phyloP scores from a whole-genome alignment of 2,113 vertebrate species.

The Vanacampus margaritifer region DNA sequence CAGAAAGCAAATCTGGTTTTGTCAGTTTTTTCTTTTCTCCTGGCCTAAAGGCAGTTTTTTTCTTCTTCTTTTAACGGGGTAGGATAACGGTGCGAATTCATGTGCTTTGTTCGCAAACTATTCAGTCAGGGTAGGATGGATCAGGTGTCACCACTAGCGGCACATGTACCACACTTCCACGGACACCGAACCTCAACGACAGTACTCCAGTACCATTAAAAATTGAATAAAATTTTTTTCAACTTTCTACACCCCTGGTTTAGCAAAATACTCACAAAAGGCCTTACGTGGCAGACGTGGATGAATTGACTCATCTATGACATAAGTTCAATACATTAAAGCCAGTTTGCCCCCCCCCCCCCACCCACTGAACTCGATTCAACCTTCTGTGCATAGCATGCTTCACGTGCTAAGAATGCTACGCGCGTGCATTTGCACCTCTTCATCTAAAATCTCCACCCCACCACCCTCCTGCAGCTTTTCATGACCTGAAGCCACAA shows the following conservation, averaged over 20 bases:
- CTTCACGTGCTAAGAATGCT: background rate
- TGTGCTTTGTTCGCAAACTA: constrained; percentile 37
- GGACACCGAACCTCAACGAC: too few relatives aligned
- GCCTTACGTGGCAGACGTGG: too few relatives aligned
- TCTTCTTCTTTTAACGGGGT: constrained; percentile 52
- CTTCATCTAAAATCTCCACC: background rate
- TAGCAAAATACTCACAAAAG: too few relatives aligned
- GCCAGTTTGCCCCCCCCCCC: too few relatives aligned
- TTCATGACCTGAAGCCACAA: background rate
- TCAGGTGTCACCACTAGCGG: background rate
- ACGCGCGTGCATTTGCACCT: too few relatives aligned
- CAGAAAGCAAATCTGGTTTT: constrained; percentile 59
- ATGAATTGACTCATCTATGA: background rate
- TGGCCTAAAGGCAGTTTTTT: constrained; percentile 61
- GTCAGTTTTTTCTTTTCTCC: constrained; percentile 41
- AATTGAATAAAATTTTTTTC: too few relatives aligned
- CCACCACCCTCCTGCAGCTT: background rate
- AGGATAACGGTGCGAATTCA: constrained; percentile 54
- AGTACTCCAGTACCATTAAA: too few relatives aligned
- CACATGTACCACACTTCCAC: too few relatives aligned
- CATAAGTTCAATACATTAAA: background rate
- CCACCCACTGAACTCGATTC: background rate
- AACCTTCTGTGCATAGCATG: background rate
- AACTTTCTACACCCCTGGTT: background rate
- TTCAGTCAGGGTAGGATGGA: constrained; percentile 23